Base-by-base conservation (phyloP, 2,113 vertebrate species). In the Motacilla alba region DNA sequence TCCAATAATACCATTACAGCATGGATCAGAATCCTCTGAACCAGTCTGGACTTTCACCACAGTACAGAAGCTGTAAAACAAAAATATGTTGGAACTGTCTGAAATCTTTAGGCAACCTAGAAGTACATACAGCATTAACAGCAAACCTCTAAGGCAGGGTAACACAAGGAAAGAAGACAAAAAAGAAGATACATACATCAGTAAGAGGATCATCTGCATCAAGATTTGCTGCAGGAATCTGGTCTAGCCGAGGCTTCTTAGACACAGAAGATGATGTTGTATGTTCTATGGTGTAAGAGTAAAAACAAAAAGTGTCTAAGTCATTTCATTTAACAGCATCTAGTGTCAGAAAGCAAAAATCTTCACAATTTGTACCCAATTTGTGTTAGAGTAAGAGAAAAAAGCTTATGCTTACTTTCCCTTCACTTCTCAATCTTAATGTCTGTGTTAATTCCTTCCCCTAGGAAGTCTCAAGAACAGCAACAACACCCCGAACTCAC, bases 201-300 rank as follows among this genome's bases (percentile, higher is more conserved):
- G 99, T 99, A 46, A 99, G 98, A 15, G 99, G 99, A 82, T 99
- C 99, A 30, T 99, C 99, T 15, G 99, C 99, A 95, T 99, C 99
- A 47, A 99, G 98, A 96, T 99, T 99, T 86, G 99, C 99, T 11
- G 99, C 99, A 83, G 99, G 99, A 95, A 99, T 99, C 97, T 99
- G 99, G 97, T 99, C 99, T 81, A 99, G 97, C 13, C 99, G 98
- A 87, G 99, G 99, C 64, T 99, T 99, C 97, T 99, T 99, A 39
- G 99, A 99, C 47, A 99, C 98, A 3, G 99, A 99, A 8, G 99
- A 99, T 7, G 99, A 99, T 39, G 98, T 99, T 78, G 99, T 99
- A 90, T 99, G 99, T 75, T 99, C 99, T 99, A 27, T 7, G 58
- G 89, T 46, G 30, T 39, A 82, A 96, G 69, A 79, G n/a, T 83